Percentiles rank a stretch among this genome's conserved stretches.
Evolutionary conservation across 2,797 vertebrate genomes (phyloP).

Genomic region (Psittacula echo): DNA sequence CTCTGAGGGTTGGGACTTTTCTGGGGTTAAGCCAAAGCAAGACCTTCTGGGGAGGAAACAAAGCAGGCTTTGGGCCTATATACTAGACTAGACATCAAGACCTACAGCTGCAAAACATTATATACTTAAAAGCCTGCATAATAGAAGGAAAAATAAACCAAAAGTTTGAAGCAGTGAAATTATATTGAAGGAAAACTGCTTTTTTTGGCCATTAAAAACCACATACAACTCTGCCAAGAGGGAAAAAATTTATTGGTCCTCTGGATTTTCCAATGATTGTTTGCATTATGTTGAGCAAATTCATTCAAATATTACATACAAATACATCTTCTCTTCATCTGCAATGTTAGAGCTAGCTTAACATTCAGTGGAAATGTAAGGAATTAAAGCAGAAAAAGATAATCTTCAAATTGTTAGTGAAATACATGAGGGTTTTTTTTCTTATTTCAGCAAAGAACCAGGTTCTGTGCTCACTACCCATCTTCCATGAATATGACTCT

Average conservation of each 20-base stretch:
- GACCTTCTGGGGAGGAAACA: no score
- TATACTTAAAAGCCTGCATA: neutral
- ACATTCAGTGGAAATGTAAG: slow-evolving; percentile 30
- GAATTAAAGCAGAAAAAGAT: slow-evolving; percentile 37
- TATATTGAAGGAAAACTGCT: neutral
- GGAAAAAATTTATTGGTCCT: slow-evolving; percentile 67
- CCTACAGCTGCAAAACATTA: neutral
- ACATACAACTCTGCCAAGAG: neutral
- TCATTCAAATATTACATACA: slow-evolving; percentile 7
- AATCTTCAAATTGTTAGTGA: neutral
- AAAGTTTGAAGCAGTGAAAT: neutral
- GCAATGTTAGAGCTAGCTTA: slow-evolving; percentile 39
- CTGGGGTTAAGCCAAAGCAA: no score
- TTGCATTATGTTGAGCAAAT: neutral
- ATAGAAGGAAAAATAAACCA: neutral
- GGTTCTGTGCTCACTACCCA: neutral
- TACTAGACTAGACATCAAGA: neutral
- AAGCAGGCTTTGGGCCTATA: no score
- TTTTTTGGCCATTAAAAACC: neutral
- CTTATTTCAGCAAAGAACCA: neutral
- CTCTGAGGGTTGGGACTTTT: no score
- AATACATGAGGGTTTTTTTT: neutral
- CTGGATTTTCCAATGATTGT: slow-evolving; percentile 16
- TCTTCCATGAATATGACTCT: neutral
- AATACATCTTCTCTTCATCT: slow-evolving; percentile 5